Base-by-base conservation (phyloP, 1,140 invertebrate genomes). In the Neodiprion virginianus region DNA sequence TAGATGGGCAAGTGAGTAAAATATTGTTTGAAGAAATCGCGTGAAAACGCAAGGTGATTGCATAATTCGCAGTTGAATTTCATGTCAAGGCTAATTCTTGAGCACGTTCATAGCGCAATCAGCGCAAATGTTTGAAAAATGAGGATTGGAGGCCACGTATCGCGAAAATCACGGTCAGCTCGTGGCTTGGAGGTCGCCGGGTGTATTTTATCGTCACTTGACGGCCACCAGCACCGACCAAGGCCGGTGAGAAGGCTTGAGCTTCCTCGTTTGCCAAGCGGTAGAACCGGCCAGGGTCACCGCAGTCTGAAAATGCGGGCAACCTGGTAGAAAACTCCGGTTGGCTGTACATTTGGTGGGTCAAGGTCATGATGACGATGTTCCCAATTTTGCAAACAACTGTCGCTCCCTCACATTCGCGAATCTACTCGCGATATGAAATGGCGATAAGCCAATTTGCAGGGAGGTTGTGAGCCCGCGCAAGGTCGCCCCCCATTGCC, bases 101-200 rank as follows among this genome's bases (percentile, higher is more conserved):
- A 17, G 53, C 53, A 5, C 11, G 53, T 61, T 61, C 53, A 61
- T 61, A 12, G 53, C n/a, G 53, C n/a, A 61, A 61, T 61, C 53
- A 1, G 53, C 53, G 53, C 53, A 61, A 61, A 61, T 61, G 53
- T 61, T 61, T 61, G 53, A 12, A 61, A 61, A 61, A 61, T 5
- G 53, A 61, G 53, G 53, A 61, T 61, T 61, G 53, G 53, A 61
- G 53, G 53, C n/a, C 53, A 8, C 53, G n/a, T 61, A 61, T 61
- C 53, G 53, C 53, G 53, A 61, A 61, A 61, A 61, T 61, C 53
- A 61, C 53, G 53, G 53, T 61, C 53, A 61, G 53, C 53, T 61
- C 53, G 53, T 61, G 11, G 8, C 53, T 61, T 61, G 53, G 53
- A 61, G 53, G 53, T 17, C 53, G 53, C n/a, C 8, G n/a, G 8